phyloP scores from a whole-genome alignment of 1,140 invertebrate genomes.

The Trissolcus basalis region DNA sequence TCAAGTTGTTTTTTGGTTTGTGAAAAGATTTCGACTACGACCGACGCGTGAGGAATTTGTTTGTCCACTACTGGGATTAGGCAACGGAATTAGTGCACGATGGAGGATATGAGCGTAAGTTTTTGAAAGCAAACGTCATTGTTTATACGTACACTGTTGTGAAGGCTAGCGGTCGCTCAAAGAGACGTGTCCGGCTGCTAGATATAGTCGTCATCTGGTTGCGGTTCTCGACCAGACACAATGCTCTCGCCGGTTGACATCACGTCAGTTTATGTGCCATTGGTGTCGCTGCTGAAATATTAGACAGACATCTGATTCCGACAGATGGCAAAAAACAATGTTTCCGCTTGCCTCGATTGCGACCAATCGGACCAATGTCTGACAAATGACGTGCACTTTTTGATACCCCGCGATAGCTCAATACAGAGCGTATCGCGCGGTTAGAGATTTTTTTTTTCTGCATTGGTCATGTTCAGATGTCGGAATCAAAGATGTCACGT shows the following conservation, averaged over 20 bases:
- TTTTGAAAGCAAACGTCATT: neutral
- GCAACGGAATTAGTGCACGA: constrained; percentile 60
- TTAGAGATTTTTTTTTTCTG: neutral
- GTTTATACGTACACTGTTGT: too few species aligned
- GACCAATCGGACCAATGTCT: neutral
- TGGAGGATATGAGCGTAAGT: constrained; percentile 74
- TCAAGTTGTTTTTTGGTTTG: constrained; percentile 10
- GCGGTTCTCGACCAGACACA: constrained; percentile 11
- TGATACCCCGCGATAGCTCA: neutral
- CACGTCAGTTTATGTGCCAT: neutral
- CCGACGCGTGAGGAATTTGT: neutral
- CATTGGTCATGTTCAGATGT: constrained; percentile 1
- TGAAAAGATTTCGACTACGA: neutral
- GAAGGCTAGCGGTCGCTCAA: neutral
- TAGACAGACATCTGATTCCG: neutral
- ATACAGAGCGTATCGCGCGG: too few species aligned
- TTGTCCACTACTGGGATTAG: constrained; percentile 56
- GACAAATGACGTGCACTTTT: neutral
- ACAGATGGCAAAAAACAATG: constrained; percentile 2
- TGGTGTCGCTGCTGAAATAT: neutral
- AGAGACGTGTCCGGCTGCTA: constrained; percentile 1
- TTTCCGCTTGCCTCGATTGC: neutral
- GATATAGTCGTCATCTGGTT: constrained; percentile 15
- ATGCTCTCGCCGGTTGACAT: constrained; percentile 3
- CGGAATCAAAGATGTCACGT: neutral